Base-by-base conservation (phyloP, 2,797 vertebrate species). In the Scyliorhinus canicula region DNA sequence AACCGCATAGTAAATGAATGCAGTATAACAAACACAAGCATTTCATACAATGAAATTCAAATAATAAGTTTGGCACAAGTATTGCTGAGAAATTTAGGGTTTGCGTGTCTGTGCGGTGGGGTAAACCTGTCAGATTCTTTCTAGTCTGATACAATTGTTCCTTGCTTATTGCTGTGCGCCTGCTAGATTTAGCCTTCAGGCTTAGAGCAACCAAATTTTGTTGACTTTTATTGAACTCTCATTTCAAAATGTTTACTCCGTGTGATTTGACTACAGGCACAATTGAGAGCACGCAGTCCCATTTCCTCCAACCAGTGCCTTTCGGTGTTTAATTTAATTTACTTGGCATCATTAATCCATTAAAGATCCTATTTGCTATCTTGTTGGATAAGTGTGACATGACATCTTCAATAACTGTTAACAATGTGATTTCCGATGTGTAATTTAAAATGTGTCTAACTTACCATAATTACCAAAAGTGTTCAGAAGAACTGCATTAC, bases 331-430 rank as follows among this genome's bases (percentile, higher is more conserved):
- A 93, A 93, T 93, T 93, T 69, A 93, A 47, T 71, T 93, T 93
- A 21, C 26, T 93, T 71, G 11, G 44, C 40, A 31, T 93, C 40
- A 93, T 93, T 93, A 93, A 93, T 69, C 63, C 40, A 93, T 93
- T 50, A 50, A 35, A 31, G 1, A 47, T 69, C 40, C 40, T 52
- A 94, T 69, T 94, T 69, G 28, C 47, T 47, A 50, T 35, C 28
- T 31, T 71, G 67, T 94, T 94, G 55, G 47, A 94, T 71, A 71
- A 71, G 65, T 94, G 67, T 94, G 67, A 74, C 67, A 74, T 71
- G 93, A 94, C 28, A 94, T 6, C 26, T 94, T 50, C 47, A 94
- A 94, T 71, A 94, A 71, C 93, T 44, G 28, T 40, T 35, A 71
- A 94, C 60, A 50, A 74, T 94, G 12, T 94, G 93, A 94, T 21